Percentiles rank a stretch among this genome's conserved stretches.
Conservation (phyloP, 2,888 invertebrate species). For the Monoplex corrugatus region DNA sequence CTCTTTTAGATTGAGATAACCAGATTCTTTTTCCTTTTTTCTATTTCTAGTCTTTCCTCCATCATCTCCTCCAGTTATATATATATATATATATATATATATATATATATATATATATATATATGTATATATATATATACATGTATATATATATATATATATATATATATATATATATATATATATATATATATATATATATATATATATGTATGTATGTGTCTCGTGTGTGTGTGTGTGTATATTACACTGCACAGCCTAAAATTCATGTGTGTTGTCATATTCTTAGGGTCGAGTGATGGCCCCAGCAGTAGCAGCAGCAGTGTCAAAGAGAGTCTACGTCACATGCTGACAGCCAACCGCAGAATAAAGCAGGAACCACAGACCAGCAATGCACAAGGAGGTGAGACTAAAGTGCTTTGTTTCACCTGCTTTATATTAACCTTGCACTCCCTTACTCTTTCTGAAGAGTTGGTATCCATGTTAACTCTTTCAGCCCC, state of each 20-base stretch:
- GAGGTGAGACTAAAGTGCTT: background rate
- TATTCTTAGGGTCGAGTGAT: constrained; percentile 46
- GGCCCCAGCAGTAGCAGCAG: constrained; percentile 47
- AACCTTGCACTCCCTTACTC: background rate
- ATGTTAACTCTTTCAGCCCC: no score
- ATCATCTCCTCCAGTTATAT: no score
- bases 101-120: no score
- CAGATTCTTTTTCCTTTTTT: no score
- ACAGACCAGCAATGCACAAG: constrained; percentile 28
- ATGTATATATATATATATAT: background rate
- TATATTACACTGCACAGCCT: background rate
- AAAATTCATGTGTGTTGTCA: no score
- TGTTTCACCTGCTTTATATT: background rate
- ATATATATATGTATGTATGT: background rate
- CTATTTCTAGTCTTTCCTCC: no score
- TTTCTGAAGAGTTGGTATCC: no score
- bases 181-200: no score
- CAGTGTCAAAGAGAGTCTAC: constrained; percentile 54
- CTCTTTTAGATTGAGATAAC: no score
- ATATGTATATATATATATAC: no score
- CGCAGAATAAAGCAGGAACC: constrained; percentile 52
- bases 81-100: no score
- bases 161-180: no score
- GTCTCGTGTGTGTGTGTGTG: background rate
- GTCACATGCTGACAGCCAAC: constrained; percentile 56